Conservation (phyloP, 2,888 invertebrate species). For the Megaustenia siamemsis region DNA sequence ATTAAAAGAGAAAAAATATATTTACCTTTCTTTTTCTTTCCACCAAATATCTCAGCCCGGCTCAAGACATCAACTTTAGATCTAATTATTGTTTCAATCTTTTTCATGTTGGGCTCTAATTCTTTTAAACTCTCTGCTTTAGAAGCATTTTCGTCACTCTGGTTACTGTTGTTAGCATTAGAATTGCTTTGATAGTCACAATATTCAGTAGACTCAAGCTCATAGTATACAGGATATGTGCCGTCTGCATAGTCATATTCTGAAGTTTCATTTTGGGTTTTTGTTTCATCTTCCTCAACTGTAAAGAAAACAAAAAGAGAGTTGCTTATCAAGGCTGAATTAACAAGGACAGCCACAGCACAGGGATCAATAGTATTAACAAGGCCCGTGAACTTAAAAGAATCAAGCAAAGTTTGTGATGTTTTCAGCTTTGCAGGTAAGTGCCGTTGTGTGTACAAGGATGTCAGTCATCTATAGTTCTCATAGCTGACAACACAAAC, state of each 20-base stretch:
- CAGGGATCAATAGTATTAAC: not conserved
- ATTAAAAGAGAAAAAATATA: too few relatives aligned
- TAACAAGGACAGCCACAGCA: not conserved
- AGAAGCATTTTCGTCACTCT: not conserved
- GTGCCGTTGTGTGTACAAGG: too few relatives aligned
- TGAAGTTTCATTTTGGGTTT: not conserved
- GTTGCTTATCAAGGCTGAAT: too few relatives aligned
- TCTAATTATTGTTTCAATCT: not conserved
- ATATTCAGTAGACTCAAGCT: not conserved
- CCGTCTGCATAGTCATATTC: not conserved
- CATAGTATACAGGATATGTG: not conserved
- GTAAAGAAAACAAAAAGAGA: not conserved
- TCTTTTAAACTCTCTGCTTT: not conserved
- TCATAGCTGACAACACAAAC: too few relatives aligned
- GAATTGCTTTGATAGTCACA: not conserved
- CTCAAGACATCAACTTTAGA: constrained; percentile 26
- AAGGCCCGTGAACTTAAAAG: too few relatives aligned
- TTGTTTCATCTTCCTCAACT: not conserved
- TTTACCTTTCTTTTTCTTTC: constrained; percentile 13
- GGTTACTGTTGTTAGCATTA: not conserved
- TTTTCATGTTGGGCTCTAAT: not conserved
- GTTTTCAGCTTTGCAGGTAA: too few relatives aligned
- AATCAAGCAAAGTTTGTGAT: too few relatives aligned
- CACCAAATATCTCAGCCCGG: not conserved
- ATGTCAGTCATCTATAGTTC: too few relatives aligned